Base-by-base conservation (phyloP, 64 coral and sea anemone genomes). In the Stichodactyla helianthus region DNA sequence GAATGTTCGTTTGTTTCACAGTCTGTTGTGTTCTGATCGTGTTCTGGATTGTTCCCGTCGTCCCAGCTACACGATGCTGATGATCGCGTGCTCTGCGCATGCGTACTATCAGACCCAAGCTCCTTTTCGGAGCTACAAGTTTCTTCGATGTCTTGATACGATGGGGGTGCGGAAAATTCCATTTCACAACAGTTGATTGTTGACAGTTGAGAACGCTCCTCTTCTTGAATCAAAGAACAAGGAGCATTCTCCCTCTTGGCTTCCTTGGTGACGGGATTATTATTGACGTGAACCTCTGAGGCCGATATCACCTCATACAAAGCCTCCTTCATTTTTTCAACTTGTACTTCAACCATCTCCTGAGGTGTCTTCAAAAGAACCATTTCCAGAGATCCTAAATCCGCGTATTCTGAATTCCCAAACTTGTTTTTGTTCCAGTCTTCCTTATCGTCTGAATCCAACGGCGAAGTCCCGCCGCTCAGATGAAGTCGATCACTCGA, bases 401-500 rank as follows among this genome's bases (percentile, higher is more conserved):
- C 91, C 13, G 64, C 14, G 20, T 88, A 56, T 64, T 97, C 92
- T 6, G 84, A 67, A 10, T 78, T 59, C 10, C 70, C 88, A 50
- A 87, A 52, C 57, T 77, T 81, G 5, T 79, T 84, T 53, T 56
- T 88, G 71, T 79, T 88, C 78, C 53, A 91, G 63, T 86, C 91
- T 95, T 89, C 91, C 54, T 85, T 89, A 67, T 78, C 84, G 83
- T 31, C 79, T 74, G 27, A 86, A 64, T 55, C 77, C 74, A 70
- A 82, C 77, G 80, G 55, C 65, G 71, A 77, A 28, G 20, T 86
- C 61, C 94, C 91, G 71, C 84, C 94, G 55, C 91, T 97, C 4
- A 97, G 68, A 52, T 97, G 90, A 20, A 97, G 71, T 22, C 91
- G 88, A n/a, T 97, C 94, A 0, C 88, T 97, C 17, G 93, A 91